A percentile compares a stretch with the other conserved stretches of the same genome.
Evolutionary conservation across 2,113 vertebrate genomes (phyloP).

Genomic region (Mustela lutreola): DNA sequence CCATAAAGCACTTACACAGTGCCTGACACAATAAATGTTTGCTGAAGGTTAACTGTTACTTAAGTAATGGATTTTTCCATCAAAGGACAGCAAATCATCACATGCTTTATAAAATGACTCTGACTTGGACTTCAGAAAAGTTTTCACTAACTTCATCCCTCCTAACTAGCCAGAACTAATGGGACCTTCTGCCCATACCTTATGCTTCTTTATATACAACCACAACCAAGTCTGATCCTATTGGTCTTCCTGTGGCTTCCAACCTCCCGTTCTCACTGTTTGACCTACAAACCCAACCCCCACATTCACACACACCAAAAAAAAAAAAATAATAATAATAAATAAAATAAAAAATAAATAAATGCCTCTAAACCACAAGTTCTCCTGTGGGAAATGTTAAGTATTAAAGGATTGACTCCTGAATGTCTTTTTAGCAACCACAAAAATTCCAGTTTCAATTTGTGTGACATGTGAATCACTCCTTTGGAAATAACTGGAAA

Average conservation of each 20-base stretch:
- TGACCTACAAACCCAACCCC: not conserved
- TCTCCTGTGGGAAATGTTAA: slow-evolving; percentile 44
- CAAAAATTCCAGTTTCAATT: slow-evolving; percentile 32
- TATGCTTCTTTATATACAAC: slow-evolving; percentile 25
- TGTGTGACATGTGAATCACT: slow-evolving; percentile 42
- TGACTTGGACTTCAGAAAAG: slow-evolving; percentile 3
- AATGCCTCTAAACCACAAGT: slow-evolving; percentile 41
- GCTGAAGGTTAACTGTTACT: not conserved
- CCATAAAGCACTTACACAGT: not conserved
- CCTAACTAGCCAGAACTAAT: not conserved
- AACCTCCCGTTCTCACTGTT: not conserved
- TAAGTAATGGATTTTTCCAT: slow-evolving; percentile 46
- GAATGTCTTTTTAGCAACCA: slow-evolving; percentile 49
- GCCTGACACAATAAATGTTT: not conserved
- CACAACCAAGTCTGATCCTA: not conserved
- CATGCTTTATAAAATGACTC: not conserved
- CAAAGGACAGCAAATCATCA: not conserved
- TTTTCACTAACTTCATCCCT: not conserved
- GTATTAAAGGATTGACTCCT: slow-evolving; percentile 40
- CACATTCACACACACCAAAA: not conserved
- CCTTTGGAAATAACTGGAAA: slow-evolving; percentile 12
- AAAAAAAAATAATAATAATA: no score
- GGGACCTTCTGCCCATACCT: not conserved
- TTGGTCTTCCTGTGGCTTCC: not conserved
- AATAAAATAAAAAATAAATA: not conserved